These are phyloP conservation scores for Noctuana brunneofusca DNA, from an alignment of 2,888 invertebrate genomes.

Conservation along the genomic window DNA sequence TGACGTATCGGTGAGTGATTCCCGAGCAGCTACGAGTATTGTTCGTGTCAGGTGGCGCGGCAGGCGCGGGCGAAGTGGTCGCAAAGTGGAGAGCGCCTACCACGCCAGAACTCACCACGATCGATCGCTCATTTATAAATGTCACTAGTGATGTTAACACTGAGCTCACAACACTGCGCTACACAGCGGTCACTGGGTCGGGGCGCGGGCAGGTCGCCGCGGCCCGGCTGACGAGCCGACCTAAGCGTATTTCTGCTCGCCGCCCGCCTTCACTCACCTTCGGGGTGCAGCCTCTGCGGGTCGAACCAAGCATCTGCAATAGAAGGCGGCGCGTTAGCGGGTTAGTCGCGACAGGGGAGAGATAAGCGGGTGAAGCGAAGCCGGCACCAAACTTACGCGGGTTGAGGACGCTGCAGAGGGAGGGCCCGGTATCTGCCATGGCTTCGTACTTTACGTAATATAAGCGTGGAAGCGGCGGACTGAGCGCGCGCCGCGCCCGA, in stretches of 20 bases:
- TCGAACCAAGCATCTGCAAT: conserved; percentile 97
- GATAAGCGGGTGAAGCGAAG: conserved; percentile 57
- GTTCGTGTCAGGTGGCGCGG: conserved; percentile 26
- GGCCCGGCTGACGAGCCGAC: conserved; percentile 34
- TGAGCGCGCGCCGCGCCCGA: conserved; percentile 77
- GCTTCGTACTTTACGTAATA: conserved; percentile 75
- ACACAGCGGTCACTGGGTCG: conserved; percentile 46
- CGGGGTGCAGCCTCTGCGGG: conserved; percentile 94
- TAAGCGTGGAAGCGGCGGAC: conserved; percentile 63
- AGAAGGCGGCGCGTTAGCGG: conserved; percentile 82
- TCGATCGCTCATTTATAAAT: conserved; percentile 40
- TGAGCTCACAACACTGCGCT: conserved; percentile 45
- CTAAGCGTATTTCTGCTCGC: conserved; percentile 51
- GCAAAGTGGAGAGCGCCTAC: conserved; percentile 37
- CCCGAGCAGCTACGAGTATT: conserved; percentile 14
- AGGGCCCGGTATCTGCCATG: conserved; percentile 76
- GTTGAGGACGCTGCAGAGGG: conserved; percentile 77
- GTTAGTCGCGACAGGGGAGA: conserved; percentile 77
- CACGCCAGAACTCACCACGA: conserved; percentile 38
- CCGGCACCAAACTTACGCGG: conserved; percentile 66
- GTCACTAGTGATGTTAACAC: conserved; percentile 48
- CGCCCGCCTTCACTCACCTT: conserved; percentile 86
- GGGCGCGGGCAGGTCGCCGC: conserved; percentile 34
- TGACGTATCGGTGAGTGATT: conserved; percentile 39
- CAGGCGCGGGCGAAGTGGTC: conserved; percentile 32